Evolutionary conservation across 2,888 invertebrate species (phyloP).

Genomic region (Sphinx pinastri): DNA sequence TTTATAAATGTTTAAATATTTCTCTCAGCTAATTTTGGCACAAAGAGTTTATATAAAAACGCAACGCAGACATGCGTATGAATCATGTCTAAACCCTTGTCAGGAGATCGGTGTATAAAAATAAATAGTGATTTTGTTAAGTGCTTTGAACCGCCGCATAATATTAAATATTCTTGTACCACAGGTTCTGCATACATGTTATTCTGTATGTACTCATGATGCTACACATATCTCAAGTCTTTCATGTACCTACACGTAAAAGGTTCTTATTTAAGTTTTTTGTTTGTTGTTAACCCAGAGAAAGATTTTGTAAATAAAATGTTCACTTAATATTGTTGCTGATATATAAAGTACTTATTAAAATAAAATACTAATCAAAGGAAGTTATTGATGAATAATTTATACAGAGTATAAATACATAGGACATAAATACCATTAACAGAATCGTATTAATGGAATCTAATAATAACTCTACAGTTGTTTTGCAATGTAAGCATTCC

Average conservation of each 20-base stretch:
- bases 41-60: neutral
- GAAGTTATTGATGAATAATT: too few species aligned
- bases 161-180: neutral
- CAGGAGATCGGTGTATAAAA: neutral
- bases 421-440: too few species aligned
- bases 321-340: too few species aligned
- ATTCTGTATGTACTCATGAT: neutral
- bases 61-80: constrained; percentile 6
- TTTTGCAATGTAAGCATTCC: too few species aligned
- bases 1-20: neutral
- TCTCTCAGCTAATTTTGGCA: neutral
- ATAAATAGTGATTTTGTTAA: constrained; percentile 1
- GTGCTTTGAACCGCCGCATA: neutral
- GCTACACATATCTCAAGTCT: neutral
- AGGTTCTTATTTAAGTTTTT: too few species aligned
- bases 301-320: too few species aligned
- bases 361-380: too few species aligned
- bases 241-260: neutral
- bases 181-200: neutral
- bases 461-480: too few species aligned
- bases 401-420: too few species aligned
- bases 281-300: neutral
- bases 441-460: too few species aligned
- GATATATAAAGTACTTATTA: too few species aligned
- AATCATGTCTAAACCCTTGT: constrained; percentile 10